Evolutionary conservation across 2,888 invertebrate species (phyloP).

Genomic region (Rhimphoctona megacephalus): DNA sequence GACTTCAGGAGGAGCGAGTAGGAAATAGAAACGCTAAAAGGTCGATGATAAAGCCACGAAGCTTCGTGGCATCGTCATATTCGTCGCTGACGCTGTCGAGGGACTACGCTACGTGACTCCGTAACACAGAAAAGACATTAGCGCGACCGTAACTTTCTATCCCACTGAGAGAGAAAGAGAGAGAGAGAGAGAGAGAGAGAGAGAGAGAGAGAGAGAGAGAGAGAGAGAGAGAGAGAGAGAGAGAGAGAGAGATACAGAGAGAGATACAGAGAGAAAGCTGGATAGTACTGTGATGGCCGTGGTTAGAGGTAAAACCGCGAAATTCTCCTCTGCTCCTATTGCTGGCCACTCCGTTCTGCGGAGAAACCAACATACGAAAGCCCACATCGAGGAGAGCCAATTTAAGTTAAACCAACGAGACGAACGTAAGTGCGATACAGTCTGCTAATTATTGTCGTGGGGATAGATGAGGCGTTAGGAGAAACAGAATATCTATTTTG

Average conservation of each 20-base stretch:
- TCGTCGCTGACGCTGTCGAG: slow-evolving; percentile 74
- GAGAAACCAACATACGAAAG: slow-evolving; percentile 49
- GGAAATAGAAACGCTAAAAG: slow-evolving; percentile 73
- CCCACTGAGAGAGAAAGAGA: slow-evolving; percentile 54
- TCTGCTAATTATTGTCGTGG: slow-evolving; percentile 72
- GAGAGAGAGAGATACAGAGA: slow-evolving; percentile 57
- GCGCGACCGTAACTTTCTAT: slow-evolving; percentile 73
- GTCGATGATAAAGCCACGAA: slow-evolving; percentile 81
- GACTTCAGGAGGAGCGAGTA: background rate
- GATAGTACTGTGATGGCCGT: slow-evolving; percentile 36
- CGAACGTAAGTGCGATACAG: slow-evolving; percentile 69
- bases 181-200: background rate
- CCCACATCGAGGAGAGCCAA: slow-evolving; percentile 67
- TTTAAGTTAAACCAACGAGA: slow-evolving; percentile 75
- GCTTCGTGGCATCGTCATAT: slow-evolving; percentile 68
- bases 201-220: background rate
- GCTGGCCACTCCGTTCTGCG: slow-evolving; percentile 64
- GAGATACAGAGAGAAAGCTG: slow-evolving; percentile 23
- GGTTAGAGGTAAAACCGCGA: slow-evolving; percentile 77
- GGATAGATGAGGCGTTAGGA: slow-evolving; percentile 68
- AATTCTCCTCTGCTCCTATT: slow-evolving; percentile 71
- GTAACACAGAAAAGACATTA: slow-evolving; percentile 85
- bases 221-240: slow-evolving; percentile 51
- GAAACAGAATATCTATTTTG: slow-evolving; percentile 52
- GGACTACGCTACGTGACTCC: slow-evolving; percentile 78